Conservation (phyloP, 2,888 invertebrate species). For the Boloria euphrosyne region DNA sequence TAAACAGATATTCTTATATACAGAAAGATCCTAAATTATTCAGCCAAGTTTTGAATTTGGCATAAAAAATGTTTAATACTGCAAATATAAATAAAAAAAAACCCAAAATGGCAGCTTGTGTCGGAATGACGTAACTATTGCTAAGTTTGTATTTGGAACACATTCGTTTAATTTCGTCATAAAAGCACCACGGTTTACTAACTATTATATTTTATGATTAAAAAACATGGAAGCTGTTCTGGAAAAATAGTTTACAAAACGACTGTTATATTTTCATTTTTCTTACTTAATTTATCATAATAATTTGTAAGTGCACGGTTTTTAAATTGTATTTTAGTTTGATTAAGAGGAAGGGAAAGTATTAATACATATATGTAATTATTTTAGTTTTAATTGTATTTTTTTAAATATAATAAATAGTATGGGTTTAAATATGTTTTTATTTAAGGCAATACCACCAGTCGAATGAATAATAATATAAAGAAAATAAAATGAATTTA, state of each 20-base stretch:
- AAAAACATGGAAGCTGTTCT: slow-evolving; percentile 14
- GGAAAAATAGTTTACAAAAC: slow-evolving; percentile 17
- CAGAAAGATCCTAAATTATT: slow-evolving; percentile 29
- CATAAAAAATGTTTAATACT: slow-evolving; percentile 49
- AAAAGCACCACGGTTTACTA: slow-evolving; percentile 43
- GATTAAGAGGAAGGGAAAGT: not conserved
- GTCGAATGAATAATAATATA: too few species aligned
- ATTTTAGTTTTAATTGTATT: not conserved
- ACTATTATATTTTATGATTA: slow-evolving; percentile 8
- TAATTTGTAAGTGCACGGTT: not conserved
- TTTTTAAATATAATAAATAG: too few species aligned
- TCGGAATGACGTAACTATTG: slow-evolving; percentile 44
- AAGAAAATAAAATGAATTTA: too few species aligned
- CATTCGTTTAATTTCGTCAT: slow-evolving; percentile 37
- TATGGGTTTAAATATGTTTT: too few species aligned
- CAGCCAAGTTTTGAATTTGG: slow-evolving; percentile 15
- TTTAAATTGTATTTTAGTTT: not conserved
- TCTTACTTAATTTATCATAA: not conserved
- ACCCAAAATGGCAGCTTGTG: slow-evolving; percentile 52
- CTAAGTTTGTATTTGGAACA: slow-evolving; percentile 40
- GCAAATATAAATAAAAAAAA: slow-evolving; percentile 41
- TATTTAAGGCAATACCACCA: too few species aligned
- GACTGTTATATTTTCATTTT: not conserved
- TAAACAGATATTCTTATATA: slow-evolving; percentile 25
- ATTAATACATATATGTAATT: not conserved